These are phyloP conservation scores for Ceratotherium simum DNA, from an alignment of 2,113 vertebrate species.

Conservation along the genomic window DNA sequence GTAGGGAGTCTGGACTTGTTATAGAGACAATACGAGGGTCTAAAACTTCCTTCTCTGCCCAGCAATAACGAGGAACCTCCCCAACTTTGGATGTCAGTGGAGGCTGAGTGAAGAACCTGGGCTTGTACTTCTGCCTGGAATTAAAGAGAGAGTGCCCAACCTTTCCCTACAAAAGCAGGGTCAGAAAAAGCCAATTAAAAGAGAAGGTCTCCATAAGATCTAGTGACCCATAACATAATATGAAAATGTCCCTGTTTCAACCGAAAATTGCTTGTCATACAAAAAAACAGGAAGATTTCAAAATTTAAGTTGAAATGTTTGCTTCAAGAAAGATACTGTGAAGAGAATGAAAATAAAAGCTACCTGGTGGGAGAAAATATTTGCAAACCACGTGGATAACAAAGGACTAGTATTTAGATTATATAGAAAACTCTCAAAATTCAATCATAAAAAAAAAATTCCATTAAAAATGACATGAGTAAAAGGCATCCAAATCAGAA, in stretches of 20 bases:
- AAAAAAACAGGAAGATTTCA: too few species aligned
- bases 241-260: neutral
- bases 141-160: neutral
- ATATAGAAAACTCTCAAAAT: too few species aligned
- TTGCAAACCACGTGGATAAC: too few species aligned
- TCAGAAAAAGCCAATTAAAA: neutral
- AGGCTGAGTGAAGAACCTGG: neutral
- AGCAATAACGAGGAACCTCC: fast-evolving
- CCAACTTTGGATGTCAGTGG: neutral
- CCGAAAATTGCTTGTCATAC: neutral
- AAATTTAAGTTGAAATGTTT: too few species aligned
- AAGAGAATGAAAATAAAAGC: too few species aligned
- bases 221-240: neutral
- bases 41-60: neutral
- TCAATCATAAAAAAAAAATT: neutral
- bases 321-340: too few species aligned
- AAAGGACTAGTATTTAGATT: too few species aligned
- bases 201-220: neutral
- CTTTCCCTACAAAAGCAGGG: neutral
- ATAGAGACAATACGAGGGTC: neutral
- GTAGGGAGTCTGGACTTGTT: neutral
- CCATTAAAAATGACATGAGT: neutral
- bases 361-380: too few species aligned
- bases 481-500: neutral
- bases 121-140: neutral